Percentiles rank a stretch among this genome's conserved stretches.
phyloP scores from a whole-genome alignment of 2,113 vertebrate genomes.

The Hippocampus barbouri region DNA sequence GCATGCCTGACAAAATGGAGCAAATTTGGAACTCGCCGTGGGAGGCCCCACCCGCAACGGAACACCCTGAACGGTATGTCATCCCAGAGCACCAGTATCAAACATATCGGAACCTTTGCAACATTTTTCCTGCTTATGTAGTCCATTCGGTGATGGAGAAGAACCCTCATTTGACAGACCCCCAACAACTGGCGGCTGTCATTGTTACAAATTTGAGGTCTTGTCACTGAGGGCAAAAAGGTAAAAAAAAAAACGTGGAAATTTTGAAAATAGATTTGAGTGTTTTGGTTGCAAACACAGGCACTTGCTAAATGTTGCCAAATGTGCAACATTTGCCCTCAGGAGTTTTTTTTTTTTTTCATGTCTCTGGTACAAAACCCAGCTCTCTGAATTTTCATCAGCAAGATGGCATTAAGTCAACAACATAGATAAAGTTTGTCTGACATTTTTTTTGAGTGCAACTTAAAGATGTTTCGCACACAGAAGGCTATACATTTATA shows the following conservation, averaged over 20 bases:
- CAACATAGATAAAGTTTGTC: constrained; percentile 9
- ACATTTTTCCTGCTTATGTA: constrained; percentile 92
- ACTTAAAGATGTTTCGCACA: constrained; percentile 25
- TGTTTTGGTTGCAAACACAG: constrained; percentile 34
- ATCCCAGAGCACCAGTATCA: constrained; percentile 97
- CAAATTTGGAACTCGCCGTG: constrained; percentile 96
- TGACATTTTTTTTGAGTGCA: constrained; percentile 16
- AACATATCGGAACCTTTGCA: constrained; percentile 97
- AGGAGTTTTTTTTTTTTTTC: constrained; percentile 47
- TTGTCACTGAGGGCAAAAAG: constrained; percentile 72
- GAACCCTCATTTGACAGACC: constrained; percentile 94
- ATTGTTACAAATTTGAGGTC: constrained; percentile 93
- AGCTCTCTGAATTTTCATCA: constrained; percentile 6
- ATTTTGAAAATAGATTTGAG: not conserved
- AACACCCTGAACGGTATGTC: constrained; percentile 83
- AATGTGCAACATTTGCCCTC: constrained; percentile 59
- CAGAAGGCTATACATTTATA: constrained; percentile 32
- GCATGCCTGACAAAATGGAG: constrained; percentile 98
- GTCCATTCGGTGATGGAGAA: constrained; percentile 98
- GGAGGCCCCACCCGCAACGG: constrained; percentile 75
- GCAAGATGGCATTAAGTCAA: constrained; percentile 16
- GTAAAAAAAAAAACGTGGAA: not conserved
- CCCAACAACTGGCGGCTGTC: constrained; percentile 93
- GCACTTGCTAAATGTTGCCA: constrained; percentile 52
- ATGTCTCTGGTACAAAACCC: constrained; percentile 31